Evolutionary conservation across 2,888 invertebrate genomes (phyloP), one percentile per base, ranked within the genome.

Genomic region (Morinoia aosen): DNA sequence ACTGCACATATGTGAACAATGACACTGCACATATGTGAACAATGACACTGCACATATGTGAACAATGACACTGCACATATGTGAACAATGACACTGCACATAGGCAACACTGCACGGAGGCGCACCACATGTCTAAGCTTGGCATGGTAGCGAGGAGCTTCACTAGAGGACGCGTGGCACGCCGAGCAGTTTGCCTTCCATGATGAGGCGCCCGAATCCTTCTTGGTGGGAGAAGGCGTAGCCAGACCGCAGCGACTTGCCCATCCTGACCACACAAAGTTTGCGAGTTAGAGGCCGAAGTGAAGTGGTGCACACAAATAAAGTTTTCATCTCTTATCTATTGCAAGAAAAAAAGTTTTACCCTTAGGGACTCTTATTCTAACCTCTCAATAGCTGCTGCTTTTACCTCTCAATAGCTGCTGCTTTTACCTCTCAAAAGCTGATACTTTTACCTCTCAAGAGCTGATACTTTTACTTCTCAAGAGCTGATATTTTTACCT

Each of bases 151-250:
- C 19, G 39, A 0, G 56, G 57, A 8, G 57, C 48, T 57, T 57
- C 40, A 40, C 48, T 90, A 48, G 40, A 39, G 12, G 12, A 33
- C 14, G 90, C 40, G 90, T 12, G 40, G 40, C 10, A 90, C 90
- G 0, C 98, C 98, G 99, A 99, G 99, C 97, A 99, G 99, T 97
- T 99, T 99, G 96, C 99, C 99, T 95, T 99, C 99, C 19, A 99
- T 99, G 97, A 99, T 99, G 97, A 99, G 98, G 48, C 99, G 98
- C 94, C 99, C 99, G 97, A 99, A 99, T 97, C 99, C 99, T 98
- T 99, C 99, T 97, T 99, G 99, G 97, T 99, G 99, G 96, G 99
- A 99, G 97, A 99, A 99, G 25, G 99, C 99, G 97, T 99, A 99
- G 96, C 99, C 99, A 25, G 99, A 99, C 96, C 99, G 98, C 96